Evolutionary conservation across 1,140 invertebrate genomes (phyloP).

Genomic region (Stegodyphus dumicola): DNA sequence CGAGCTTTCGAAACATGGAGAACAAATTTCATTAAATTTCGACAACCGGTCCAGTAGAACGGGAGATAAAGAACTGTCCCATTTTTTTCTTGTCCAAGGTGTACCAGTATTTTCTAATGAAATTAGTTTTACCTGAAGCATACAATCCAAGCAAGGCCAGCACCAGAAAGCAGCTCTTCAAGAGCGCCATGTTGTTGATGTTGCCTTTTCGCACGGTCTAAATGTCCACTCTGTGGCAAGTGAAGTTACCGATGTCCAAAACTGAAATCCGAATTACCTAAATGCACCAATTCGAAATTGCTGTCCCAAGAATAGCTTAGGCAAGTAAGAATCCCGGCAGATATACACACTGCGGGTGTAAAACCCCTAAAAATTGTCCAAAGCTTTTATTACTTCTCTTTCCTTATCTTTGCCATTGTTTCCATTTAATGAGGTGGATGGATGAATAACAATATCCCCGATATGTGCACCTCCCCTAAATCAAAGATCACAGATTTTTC

Average conservation of each 20-base stretch:
- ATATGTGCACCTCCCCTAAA: slow-evolving; percentile 41
- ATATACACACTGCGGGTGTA: slow-evolving; percentile 30
- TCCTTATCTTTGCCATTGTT: not conserved
- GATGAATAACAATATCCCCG: too few relatives aligned
- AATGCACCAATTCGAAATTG: not conserved
- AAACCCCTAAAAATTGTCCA: not conserved
- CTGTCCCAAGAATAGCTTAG: not conserved
- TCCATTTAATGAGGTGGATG: not conserved
- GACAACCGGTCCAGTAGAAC: too few relatives aligned
- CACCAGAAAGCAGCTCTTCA: slow-evolving; percentile 19
- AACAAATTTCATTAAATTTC: too few relatives aligned
- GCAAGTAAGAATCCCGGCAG: not conserved
- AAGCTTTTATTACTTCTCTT: slow-evolving; percentile 25
- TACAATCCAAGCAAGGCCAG: slow-evolving; percentile 39
- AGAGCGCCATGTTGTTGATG: slow-evolving; percentile 10
- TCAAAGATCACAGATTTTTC: slow-evolving; percentile 44
- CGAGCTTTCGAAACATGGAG: too few relatives aligned
- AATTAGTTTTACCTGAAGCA: slow-evolving; percentile 21
- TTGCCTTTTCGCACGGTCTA: not conserved
- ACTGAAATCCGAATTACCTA: not conserved
- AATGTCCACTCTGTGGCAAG: slow-evolving; percentile 20
- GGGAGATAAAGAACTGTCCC: too few relatives aligned
- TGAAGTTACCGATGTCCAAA: too few relatives aligned
- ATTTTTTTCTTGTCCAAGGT: too few relatives aligned
- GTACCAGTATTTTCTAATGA: not conserved